Conservation (phyloP, 2,113 vertebrate species). For the Toxotes jaculatrix region DNA sequence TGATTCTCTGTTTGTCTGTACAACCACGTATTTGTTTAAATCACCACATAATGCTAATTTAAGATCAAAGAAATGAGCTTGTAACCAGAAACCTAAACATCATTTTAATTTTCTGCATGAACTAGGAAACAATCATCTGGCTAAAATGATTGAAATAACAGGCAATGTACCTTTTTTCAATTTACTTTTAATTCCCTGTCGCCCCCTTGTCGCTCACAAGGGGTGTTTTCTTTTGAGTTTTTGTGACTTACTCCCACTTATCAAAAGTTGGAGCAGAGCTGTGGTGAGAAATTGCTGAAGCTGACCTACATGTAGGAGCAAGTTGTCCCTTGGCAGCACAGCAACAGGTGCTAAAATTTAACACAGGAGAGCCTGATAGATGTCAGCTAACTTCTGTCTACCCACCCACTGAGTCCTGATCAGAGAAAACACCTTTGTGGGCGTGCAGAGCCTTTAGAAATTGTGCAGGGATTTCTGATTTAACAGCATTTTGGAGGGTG, state of each 20-base stretch:
- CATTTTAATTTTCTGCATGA: too few relatives aligned
- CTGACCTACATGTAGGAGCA: neutral
- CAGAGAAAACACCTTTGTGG: slow-evolving; percentile 28
- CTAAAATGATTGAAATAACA: neutral
- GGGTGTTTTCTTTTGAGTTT: neutral
- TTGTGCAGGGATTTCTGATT: slow-evolving; percentile 27
- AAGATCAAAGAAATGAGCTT: neutral
- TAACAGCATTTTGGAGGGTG: slow-evolving; percentile 21
- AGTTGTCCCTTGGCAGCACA: neutral
- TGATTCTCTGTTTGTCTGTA: neutral
- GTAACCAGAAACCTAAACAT: neutral
- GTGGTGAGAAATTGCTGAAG: neutral
- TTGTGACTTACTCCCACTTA: neutral
- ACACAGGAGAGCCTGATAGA: neutral
- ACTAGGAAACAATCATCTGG: neutral
- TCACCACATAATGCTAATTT: neutral
- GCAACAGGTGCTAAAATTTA: neutral
- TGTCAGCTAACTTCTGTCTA: neutral
- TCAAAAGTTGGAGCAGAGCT: neutral
- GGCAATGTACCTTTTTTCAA: neutral
- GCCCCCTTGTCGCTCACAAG: neutral
- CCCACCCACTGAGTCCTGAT: slow-evolving; percentile 17
- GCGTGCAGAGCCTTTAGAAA: slow-evolving; percentile 26
- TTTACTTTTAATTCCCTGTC: neutral
- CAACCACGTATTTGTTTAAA: neutral